Conservation (phyloP, 1,140 invertebrate genomes). For the Nilaparvata lugens region DNA sequence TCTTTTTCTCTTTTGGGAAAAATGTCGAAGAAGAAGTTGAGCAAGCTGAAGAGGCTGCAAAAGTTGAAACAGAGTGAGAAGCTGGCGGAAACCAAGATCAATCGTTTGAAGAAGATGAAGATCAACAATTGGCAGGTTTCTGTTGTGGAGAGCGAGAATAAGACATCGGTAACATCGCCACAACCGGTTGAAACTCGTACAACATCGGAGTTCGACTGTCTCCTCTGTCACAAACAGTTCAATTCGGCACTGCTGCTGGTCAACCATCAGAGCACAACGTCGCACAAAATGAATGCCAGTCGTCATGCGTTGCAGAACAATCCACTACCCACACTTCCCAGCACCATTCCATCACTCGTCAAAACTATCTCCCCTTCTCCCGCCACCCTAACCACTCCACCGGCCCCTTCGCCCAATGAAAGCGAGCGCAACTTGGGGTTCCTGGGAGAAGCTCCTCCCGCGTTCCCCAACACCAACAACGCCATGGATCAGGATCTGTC, state of each 20-base stretch:
- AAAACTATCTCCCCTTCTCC: neutral
- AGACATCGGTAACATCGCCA: neutral
- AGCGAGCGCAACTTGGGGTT: too few relatives aligned
- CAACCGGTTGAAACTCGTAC: too few relatives aligned
- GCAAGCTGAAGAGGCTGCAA: neutral
- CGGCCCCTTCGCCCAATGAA: neutral
- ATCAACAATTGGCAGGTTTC: constrained; percentile 15
- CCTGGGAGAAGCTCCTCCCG: too few relatives aligned
- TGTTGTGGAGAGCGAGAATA: constrained; percentile 7
- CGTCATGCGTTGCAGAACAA: neutral
- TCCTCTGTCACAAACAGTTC: neutral
- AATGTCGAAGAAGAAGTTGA: neutral
- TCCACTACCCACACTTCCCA: neutral
- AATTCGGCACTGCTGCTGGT: neutral
- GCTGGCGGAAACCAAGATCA: neutral
- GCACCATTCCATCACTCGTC: neutral
- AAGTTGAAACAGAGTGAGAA: neutral
- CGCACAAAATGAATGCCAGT: neutral
- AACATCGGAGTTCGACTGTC: neutral
- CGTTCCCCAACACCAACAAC: neutral
- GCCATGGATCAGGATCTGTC: neutral
- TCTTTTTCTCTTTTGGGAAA: neutral
- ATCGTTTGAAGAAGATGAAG: constrained; percentile 5
- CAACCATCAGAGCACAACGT: neutral
- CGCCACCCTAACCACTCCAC: neutral